Evolutionary conservation across 2,113 vertebrate genomes (phyloP).

Genomic region (Lathamus discolor): DNA sequence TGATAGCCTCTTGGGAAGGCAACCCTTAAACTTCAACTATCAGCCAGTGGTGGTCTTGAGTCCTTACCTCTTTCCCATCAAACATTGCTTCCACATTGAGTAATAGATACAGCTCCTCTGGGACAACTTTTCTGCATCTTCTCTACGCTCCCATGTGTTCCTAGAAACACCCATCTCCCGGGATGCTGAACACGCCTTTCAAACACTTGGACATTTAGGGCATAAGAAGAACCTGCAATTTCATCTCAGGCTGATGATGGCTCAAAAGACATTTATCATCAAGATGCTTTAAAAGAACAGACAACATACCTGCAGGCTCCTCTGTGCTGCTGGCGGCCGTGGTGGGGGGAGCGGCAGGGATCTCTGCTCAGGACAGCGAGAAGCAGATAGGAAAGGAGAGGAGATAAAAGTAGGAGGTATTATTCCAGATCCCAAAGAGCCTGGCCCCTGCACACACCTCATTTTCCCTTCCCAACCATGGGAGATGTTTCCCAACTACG

Average conservation of each 20-base stretch:
- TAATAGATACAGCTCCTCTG: not conserved
- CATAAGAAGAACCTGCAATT: not conserved
- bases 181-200: not conserved
- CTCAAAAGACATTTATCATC: no score
- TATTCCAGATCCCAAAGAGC: not conserved
- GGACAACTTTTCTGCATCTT: not conserved
- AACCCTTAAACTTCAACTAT: not conserved
- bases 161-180: accelerated
- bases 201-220: not conserved
- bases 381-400: not conserved
- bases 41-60: not conserved
- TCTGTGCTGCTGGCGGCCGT: constrained; percentile 88
- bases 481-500: not conserved
- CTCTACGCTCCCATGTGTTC: accelerated
- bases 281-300: not conserved
- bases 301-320: constrained; percentile 86
- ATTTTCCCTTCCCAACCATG: not conserved
- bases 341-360: constrained; percentile 87
- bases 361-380: constrained; percentile 78
- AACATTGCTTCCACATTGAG: not conserved
- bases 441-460: not conserved
- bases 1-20: not conserved
- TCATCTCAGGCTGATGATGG: accelerated
- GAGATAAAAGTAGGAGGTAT: not conserved
- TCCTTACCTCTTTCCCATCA: not conserved